phyloP scores from a whole-genome alignment of 2,113 vertebrate species.

The Malurus elegans region DNA sequence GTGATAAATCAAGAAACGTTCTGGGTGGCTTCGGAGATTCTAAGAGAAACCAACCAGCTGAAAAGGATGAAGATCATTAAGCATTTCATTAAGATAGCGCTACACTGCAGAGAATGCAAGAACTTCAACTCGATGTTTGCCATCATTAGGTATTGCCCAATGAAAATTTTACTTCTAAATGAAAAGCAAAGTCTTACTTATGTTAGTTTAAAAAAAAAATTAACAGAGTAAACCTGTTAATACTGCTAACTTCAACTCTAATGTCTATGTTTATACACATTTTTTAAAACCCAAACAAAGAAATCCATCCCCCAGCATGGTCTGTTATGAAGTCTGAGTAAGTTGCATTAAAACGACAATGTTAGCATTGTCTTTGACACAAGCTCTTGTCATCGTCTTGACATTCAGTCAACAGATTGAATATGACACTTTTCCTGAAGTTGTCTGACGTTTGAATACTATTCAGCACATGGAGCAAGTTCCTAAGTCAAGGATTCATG shows the following conservation, averaged over 20 bases:
- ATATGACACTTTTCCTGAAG: not conserved
- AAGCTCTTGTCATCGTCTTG: not conserved
- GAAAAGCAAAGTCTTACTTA: not conserved
- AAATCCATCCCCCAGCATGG: not conserved
- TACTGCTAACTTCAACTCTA: not conserved
- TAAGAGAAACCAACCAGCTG: conserved; percentile 92
- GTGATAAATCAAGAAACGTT: conserved; percentile 99
- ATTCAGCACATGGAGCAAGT: not conserved
- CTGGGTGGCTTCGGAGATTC: conserved; percentile 96
- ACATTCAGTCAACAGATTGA: not conserved
- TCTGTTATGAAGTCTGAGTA: not conserved
- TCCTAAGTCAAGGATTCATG: not conserved
- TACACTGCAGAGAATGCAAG: conserved; percentile 99
- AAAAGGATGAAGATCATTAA: conserved; percentile 98
- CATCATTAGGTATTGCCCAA: conserved; percentile 88
- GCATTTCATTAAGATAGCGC: conserved; percentile 97
- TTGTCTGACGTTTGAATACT: not conserved
- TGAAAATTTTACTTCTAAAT: not conserved
- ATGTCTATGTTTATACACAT: not conserved
- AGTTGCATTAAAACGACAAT: not conserved
- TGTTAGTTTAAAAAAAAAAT: not conserved
- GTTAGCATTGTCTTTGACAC: not conserved
- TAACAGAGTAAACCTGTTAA: not conserved
- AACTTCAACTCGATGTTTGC: conserved; percentile 99
- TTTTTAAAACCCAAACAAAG: not conserved